phyloP scores from a whole-genome alignment of 2,113 vertebrate species.

The Myxocyprinus asiaticus region DNA sequence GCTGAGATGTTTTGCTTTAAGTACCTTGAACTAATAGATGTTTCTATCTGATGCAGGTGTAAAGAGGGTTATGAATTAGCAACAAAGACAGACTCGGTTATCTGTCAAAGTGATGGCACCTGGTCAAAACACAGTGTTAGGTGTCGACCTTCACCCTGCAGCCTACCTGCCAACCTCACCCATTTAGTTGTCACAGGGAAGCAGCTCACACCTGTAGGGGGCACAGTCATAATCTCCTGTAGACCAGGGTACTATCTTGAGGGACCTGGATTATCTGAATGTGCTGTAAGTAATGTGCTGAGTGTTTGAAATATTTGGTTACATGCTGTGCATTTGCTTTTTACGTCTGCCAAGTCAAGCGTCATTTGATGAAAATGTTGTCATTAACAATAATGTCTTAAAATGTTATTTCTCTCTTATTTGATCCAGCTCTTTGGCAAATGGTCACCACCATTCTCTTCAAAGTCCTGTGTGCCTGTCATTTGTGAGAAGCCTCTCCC shows the following conservation, averaged over 20 bases:
- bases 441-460: slow-evolving; percentile 85
- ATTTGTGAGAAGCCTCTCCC: slow-evolving; percentile 81
- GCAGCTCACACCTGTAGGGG: slow-evolving; percentile 80
- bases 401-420: slow-evolving; percentile 20
- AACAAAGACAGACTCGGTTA: slow-evolving; percentile 70
- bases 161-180: slow-evolving; percentile 75
- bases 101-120: slow-evolving; percentile 83
- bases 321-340: too few relatives aligned
- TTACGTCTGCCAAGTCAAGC: too few relatives aligned
- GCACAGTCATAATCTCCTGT: slow-evolving; percentile 81
- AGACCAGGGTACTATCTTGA: slow-evolving; percentile 81
- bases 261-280: slow-evolving; percentile 77
- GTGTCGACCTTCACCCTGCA: slow-evolving; percentile 82
- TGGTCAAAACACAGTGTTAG: slow-evolving; percentile 85
- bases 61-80: slow-evolving; percentile 83
- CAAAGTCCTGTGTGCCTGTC: slow-evolving; percentile 80
- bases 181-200: slow-evolving; percentile 71
- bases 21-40: background rate
- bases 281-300: slow-evolving; percentile 77
- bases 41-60: slow-evolving; percentile 76
- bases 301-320: background rate
- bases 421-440: slow-evolving; percentile 77
- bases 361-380: too few relatives aligned
- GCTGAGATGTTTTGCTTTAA: too few relatives aligned
- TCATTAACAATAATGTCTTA: too few relatives aligned